Evolutionary conservation across 2,113 vertebrate genomes (phyloP), one percentile per base, ranked within the genome.

Genomic region (Anas platyrhynchos): DNA sequence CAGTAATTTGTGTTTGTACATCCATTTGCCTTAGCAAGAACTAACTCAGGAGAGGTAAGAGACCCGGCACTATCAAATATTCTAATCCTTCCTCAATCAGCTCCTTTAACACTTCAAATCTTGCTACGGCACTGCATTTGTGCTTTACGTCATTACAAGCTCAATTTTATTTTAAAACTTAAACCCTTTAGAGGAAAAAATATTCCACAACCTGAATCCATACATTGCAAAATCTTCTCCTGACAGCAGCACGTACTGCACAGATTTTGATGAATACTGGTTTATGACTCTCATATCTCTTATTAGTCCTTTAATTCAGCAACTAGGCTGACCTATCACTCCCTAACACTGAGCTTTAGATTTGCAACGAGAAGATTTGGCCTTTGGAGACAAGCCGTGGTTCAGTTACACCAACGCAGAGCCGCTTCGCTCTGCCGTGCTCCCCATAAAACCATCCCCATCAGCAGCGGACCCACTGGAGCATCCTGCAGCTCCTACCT

Each of bases 401-500:
- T 72, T 82, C 58, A n/a, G 93, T 52, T n/a, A n/a, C 91, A 79
- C 84, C 95, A 69, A 86, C 58, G 0, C 89, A 75, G 83, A 81
- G 69, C 79, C 82, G 86, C 83, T 52, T 72, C 43, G 0, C 8
- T 84, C 76, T 87, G 92, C 62, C 38, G 61, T 1, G 34, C 38
- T 3, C 80, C 25, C 77, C 79, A 66, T 3, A 4, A 18, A 84
- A 62, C 79, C 92, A 74, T 22, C 59, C 68, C 86, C 59, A 56
- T 0, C 86, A 93, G 31, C 91, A 75, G 86, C 61, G 52, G 73
- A 41, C 68, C 80, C 78, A 55, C 1, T 1, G 0, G 56, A 92
- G 91, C 93, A 44, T 43, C 94, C 81, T 78, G 83, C 86, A 92
- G 89, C 81, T 93, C 89, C 66, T 36, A 16, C 93, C 94, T 83